Conservation (phyloP, 2,113 vertebrate genomes). For the Toxotes chatareus region DNA sequence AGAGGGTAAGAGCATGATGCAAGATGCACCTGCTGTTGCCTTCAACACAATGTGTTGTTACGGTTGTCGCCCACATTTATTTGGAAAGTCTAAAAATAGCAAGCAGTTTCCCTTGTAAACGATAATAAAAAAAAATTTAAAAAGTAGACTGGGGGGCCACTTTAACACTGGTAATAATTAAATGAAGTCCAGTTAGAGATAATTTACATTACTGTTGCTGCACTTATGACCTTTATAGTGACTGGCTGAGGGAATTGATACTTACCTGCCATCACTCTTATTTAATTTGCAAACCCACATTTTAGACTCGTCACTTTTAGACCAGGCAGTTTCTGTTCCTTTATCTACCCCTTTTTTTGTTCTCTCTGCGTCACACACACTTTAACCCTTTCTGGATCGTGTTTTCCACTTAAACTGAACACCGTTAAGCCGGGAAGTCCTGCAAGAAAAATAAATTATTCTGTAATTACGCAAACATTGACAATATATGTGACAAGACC, state of each 20-base stretch:
- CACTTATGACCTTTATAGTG: slow-evolving; percentile 5
- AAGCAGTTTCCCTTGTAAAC: neutral
- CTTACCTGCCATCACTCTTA: neutral
- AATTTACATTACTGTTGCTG: neutral
- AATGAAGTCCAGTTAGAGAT: neutral
- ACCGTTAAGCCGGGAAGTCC: neutral
- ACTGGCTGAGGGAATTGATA: slow-evolving; percentile 5
- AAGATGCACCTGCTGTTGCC: slow-evolving; percentile 68
- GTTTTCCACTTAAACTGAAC: neutral
- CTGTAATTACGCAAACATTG: neutral
- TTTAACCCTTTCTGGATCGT: neutral
- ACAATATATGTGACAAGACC: slow-evolving; percentile 20
- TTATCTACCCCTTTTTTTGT: neutral
- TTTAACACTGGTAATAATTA: neutral
- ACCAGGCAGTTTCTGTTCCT: neutral
- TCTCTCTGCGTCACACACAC: neutral
- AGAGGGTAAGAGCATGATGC: slow-evolving; percentile 69
- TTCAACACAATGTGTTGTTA: slow-evolving; percentile 33
- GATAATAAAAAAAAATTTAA: neutral
- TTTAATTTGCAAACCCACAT: slow-evolving; percentile 15
- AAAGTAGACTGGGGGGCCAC: neutral
- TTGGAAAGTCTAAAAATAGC: slow-evolving; percentile 1
- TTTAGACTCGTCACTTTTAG: neutral
- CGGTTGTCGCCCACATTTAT: neutral
- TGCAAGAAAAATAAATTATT: neutral